Percentiles rank a stretch among this genome's conserved stretches.
These are phyloP conservation scores for Hyalella azteca DNA, from an alignment of 2,888 invertebrate species.

Conservation along the genomic window DNA sequence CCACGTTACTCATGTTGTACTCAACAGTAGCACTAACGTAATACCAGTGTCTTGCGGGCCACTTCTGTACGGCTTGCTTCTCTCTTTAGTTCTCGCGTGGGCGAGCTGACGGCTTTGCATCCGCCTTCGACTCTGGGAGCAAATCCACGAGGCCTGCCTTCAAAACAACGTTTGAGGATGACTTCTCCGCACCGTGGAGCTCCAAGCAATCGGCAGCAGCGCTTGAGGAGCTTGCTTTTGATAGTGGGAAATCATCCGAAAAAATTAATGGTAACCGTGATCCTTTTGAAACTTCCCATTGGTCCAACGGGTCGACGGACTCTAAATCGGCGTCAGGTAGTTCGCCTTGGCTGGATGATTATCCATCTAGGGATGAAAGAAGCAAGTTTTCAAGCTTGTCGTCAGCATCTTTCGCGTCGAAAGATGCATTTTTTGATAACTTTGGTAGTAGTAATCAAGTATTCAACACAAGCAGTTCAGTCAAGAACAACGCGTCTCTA, in stretches of 20 bases:
- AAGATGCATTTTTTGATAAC: slow-evolving; percentile 42
- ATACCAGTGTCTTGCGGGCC: not conserved
- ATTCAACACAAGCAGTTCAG: not conserved
- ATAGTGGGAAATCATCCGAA: not conserved
- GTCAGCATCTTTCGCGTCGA: slow-evolving; percentile 41
- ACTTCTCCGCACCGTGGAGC: slow-evolving; percentile 48
- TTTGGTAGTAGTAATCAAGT: slow-evolving; percentile 7
- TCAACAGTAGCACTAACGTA: slow-evolving; percentile 14
- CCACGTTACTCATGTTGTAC: too few relatives aligned
- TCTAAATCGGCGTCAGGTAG: not conserved
- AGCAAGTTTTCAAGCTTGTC: slow-evolving; percentile 21
- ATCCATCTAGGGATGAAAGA: slow-evolving; percentile 18
- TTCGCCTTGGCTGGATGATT: slow-evolving; percentile 52
- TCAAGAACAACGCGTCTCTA: not conserved
- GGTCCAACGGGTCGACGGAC: slow-evolving; percentile 35
- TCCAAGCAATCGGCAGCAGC: slow-evolving; percentile 24
- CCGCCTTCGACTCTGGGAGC: not conserved
- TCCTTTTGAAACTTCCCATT: slow-evolving; percentile 43
- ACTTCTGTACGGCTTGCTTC: not conserved
- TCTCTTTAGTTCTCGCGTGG: not conserved
- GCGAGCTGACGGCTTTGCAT: not conserved
- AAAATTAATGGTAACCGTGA: not conserved
- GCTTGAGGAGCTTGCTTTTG: not conserved
- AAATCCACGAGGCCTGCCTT: not conserved
- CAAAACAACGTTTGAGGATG: slow-evolving; percentile 4